A percentile compares a stretch with the other conserved stretches of the same genome.
phyloP scores from a whole-genome alignment of 2,797 vertebrate species.

The Mus caroli region DNA sequence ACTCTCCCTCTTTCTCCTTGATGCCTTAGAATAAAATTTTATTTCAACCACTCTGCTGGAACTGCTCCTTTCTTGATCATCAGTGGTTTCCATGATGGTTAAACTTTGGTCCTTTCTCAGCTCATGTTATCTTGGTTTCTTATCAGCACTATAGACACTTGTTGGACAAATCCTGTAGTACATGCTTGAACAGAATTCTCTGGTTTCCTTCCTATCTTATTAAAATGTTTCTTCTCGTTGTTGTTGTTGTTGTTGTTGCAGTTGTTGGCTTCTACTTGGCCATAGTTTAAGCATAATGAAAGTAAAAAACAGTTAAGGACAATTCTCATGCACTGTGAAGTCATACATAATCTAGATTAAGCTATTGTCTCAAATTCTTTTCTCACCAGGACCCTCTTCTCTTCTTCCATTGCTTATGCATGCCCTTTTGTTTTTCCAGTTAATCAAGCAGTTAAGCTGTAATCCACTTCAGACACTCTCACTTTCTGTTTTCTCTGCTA shows the following conservation, averaged over 20 bases:
- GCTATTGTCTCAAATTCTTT: not conserved
- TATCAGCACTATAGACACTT: not conserved
- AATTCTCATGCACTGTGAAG: not conserved
- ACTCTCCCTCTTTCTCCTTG: not conserved
- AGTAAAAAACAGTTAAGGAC: not conserved
- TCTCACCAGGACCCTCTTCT: not conserved
- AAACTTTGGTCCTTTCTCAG: not conserved
- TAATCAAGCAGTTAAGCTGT: not conserved
- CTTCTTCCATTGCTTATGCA: not conserved
- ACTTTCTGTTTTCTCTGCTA: not conserved
- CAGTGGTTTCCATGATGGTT: not conserved
- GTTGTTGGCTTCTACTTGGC: not conserved
- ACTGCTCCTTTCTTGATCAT: not conserved
- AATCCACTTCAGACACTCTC: not conserved
- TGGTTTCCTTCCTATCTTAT: not conserved
- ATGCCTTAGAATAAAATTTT: not conserved
- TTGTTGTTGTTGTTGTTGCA: not conserved
- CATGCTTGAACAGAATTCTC: not conserved
- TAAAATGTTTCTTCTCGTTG: not conserved
- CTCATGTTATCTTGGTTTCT: not conserved
- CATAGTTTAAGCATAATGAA: not conserved
- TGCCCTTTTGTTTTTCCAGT: not conserved
- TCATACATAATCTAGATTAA: not conserved
- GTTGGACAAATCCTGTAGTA: not conserved
- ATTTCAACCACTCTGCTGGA: not conserved